phyloP scores from a whole-genome alignment of 2,797 vertebrate genomes.

The Galago senegalensis region DNA sequence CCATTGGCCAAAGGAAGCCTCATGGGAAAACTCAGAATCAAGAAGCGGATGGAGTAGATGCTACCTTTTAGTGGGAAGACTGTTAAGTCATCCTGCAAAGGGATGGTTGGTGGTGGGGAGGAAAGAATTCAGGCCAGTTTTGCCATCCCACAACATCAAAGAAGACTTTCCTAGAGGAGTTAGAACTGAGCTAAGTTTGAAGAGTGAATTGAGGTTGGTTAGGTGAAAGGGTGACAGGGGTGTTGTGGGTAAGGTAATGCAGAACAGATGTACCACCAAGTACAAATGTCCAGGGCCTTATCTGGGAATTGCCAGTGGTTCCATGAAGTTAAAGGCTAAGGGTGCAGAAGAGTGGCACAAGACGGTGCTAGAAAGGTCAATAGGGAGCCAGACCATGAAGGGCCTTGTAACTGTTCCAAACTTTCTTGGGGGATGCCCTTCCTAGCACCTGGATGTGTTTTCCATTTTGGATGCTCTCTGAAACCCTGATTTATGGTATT shows the following conservation, averaged over 20 bases:
- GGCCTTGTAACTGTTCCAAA: not conserved
- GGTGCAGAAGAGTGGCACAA: not conserved
- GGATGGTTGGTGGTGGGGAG: not conserved
- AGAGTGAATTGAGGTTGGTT: not conserved
- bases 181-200: not conserved
- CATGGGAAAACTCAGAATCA: not conserved
- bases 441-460: not conserved
- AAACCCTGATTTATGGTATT: not conserved
- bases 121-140: not conserved
- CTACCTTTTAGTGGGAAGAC: not conserved
- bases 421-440: not conserved
- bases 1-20: conserved; percentile 26
- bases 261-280: not conserved
- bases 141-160: not conserved
- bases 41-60: not conserved
- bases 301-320: not conserved
- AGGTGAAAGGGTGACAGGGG: not conserved
- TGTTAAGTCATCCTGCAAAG: not conserved
- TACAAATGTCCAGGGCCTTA: not conserved
- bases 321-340: not conserved
- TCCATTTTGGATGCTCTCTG: not conserved
- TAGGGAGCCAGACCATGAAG: not conserved
- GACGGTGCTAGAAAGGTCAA: not conserved
- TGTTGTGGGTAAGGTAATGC: not conserved
- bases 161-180: not conserved